phyloP scores from a whole-genome alignment of 1,140 invertebrate genomes.

The Danaus plexippus region DNA sequence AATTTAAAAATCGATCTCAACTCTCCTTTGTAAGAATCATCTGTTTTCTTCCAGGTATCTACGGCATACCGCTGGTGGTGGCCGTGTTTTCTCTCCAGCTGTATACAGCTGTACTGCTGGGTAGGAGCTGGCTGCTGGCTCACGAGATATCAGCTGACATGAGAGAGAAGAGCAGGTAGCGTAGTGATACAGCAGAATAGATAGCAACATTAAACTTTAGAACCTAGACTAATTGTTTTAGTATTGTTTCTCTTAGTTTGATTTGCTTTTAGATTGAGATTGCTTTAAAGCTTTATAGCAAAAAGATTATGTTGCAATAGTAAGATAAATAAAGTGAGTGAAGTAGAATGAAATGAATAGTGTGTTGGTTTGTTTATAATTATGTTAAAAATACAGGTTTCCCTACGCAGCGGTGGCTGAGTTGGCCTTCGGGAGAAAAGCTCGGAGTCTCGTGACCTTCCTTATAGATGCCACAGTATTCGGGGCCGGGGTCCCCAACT shows the following conservation, averaged over 20 bases:
- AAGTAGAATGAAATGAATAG: too few species aligned
- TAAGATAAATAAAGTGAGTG: too few species aligned
- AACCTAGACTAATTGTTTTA: too few species aligned
- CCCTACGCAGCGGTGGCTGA: conserved; percentile 85
- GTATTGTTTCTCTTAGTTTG: too few species aligned
- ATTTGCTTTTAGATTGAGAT: too few species aligned
- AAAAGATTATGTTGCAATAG: too few species aligned
- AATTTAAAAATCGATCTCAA: too few species aligned
- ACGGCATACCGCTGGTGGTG: conserved; percentile 78
- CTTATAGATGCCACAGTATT: conserved; percentile 82
- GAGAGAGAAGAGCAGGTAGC: conserved; percentile 75
- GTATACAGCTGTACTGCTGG: conserved; percentile 82
- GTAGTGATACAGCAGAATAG: too few species aligned
- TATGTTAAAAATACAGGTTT: conserved; percentile 65
- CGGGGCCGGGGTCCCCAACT: conserved; percentile 81
- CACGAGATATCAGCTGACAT: conserved; percentile 78
- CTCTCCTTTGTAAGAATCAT: conserved; percentile 1
- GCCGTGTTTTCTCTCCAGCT: conserved; percentile 80
- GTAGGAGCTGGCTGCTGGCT: conserved; percentile 82
- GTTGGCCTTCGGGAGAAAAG: conserved; percentile 75
- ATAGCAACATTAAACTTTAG: too few species aligned
- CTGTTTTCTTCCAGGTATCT: conserved; percentile 73
- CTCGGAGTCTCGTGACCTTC: conserved; percentile 75
- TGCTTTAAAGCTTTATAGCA: too few species aligned
- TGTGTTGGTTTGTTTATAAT: too few species aligned